Evolutionary conservation across 30 jellyfish, hydroid and myxozoan genomes (phyloP), one percentile per base, ranked within the genome.

Genomic region (Aurelia aurita): DNA sequence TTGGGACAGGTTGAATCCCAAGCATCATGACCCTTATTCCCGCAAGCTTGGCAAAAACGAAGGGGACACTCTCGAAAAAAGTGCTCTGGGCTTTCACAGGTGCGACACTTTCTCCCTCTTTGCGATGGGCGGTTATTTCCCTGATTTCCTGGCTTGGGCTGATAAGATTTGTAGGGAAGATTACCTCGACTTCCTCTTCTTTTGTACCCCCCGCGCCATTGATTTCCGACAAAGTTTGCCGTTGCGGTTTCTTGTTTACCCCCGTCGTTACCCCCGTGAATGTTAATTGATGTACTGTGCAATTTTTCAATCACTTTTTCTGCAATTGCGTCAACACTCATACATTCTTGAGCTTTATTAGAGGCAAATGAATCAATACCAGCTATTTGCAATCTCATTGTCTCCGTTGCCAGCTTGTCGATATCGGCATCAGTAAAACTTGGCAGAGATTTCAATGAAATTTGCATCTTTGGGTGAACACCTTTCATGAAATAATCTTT

Each of bases 21-120:
- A 29, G 80, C 80, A 53, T 46, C 87, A 74, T 74, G 87, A n/a
- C n/a, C n/a, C n/a, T n/a, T n/a, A n/a, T n/a, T n/a, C n/a, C n/a
- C n/a, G n/a, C n/a, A n/a, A n/a, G 25, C 87, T 74, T 55, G 87
- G 55, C 87, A 74, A 53, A 46, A 74, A 35, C 87, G 55, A 18
- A 19, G 35, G 23, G 81, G 80, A 81, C 87, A 74, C n/a, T 74
- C 71, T 25, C 87, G 47, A 72, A 74, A n/a, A 3, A 74, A 51
- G 27, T 74, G 87, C 15, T 74, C 87, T 46, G 76, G 22, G 21
- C 87, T 74, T 25, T 74, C 15, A 81, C 87, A 74, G 23, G 80
- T 3, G 12, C 87, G 87, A 51, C 87, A 74, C 51, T 74, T 74
- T 28, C 80, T 21, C 21, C 66, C 80, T 21, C 61, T 14, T 25